A percentile compares a stretch with the other conserved stretches of the same genome.
Conservation (phyloP, 2,888 invertebrate genomes). For the Pherbina coryleti region DNA sequence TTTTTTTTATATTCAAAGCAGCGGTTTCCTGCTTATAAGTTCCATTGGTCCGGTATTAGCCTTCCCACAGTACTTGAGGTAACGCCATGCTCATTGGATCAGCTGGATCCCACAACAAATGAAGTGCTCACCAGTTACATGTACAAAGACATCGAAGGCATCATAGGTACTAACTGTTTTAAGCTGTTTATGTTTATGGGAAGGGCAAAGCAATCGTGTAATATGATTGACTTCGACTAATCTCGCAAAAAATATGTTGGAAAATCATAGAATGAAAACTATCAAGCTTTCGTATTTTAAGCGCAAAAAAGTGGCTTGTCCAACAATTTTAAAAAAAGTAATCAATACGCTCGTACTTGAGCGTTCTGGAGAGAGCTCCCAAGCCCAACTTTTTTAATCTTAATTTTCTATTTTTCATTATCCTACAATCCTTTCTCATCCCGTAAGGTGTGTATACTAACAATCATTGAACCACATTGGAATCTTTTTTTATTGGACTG, state of each 20-base stretch:
- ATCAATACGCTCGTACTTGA: too few species aligned
- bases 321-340: too few species aligned
- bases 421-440: too few species aligned
- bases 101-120: conserved; percentile 89
- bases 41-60: conserved; percentile 95
- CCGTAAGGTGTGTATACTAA: too few species aligned
- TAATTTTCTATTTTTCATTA: too few species aligned
- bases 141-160: conserved; percentile 87
- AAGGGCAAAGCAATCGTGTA: not conserved
- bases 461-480: too few species aligned
- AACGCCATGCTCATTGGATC: conserved; percentile 92
- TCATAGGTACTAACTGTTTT: conserved; percentile 71
- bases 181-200: conserved; percentile 17
- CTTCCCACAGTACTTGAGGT: conserved; percentile 91
- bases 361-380: too few species aligned
- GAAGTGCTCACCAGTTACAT: conserved; percentile 84
- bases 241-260: not conserved
- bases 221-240: not conserved
- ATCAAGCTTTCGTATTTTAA: too few species aligned
- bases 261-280: not conserved
- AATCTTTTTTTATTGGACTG: too few species aligned
- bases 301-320: too few species aligned
- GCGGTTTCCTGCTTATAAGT: conserved; percentile 92
- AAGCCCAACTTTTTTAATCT: too few species aligned
- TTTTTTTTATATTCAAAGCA: conserved; percentile 61